Evolutionary conservation across 2,888 invertebrate genomes (phyloP).

Genomic region (Empis stercorea): DNA sequence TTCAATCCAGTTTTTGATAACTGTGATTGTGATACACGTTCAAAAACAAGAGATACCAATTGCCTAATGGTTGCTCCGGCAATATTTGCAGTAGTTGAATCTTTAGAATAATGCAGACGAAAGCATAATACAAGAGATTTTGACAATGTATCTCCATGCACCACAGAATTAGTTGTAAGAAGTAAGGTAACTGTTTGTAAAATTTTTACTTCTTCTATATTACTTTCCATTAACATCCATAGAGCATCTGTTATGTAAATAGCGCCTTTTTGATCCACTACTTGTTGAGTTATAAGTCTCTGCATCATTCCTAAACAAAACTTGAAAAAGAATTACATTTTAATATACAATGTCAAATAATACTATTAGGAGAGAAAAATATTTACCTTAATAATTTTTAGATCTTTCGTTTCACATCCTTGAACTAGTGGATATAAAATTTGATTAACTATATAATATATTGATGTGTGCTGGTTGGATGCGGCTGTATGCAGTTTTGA

Average conservation of each 20-base stretch:
- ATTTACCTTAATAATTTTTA: constrained; percentile 80
- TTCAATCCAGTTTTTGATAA: constrained; percentile 1
- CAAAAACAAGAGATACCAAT: constrained; percentile 82
- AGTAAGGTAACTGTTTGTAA: constrained; percentile 89
- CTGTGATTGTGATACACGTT: constrained; percentile 45
- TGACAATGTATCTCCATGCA: constrained; percentile 87
- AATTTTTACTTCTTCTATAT: constrained; percentile 89
- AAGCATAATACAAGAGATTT: constrained; percentile 90
- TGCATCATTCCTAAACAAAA: constrained; percentile 90
- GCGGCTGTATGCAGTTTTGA: constrained; percentile 71
- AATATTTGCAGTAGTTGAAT: constrained; percentile 89
- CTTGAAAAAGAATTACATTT: constrained; percentile 36
- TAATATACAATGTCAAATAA: no score
- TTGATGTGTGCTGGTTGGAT: constrained; percentile 63
- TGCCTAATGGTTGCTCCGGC: constrained; percentile 97
- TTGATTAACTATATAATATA: constrained; percentile 83
- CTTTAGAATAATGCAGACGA: constrained; percentile 89
- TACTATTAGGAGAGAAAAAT: neutral
- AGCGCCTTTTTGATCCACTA: constrained; percentile 83
- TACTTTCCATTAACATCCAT: constrained; percentile 88
- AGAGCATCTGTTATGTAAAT: constrained; percentile 85
- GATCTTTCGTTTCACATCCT: constrained; percentile 94
- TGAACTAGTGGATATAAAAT: constrained; percentile 92
- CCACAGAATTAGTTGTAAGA: constrained; percentile 88
- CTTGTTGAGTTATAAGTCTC: constrained; percentile 79